Evolutionary conservation across 2,888 invertebrate species (phyloP), one percentile per base, ranked within the genome.

Genomic region (Thereva nobilitata): DNA sequence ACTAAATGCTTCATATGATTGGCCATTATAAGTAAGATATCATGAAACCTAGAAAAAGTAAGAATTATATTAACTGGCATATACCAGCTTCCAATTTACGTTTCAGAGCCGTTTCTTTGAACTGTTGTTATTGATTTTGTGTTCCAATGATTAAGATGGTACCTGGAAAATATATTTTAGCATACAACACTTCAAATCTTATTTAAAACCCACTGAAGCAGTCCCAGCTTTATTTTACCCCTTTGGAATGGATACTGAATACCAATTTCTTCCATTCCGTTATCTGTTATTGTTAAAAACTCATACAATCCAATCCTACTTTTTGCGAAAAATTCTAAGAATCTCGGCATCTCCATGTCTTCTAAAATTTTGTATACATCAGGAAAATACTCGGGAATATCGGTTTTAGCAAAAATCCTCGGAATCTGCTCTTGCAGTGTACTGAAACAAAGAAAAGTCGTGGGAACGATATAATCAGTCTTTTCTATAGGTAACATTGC

Each of bases 371-470:
- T 38, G 47, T 74, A 72, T 1, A 81, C 71, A 55, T 81, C 80
- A 67, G 77, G 81, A 71, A 80, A 80, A 70, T 80, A 81, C 67
- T 79, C 79, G 0, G 80, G 80, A 5, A 78, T 78, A 23, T 79
- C 77, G 7, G 75, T 70, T 61, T 78, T 79, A 0, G 79, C 70
- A 38, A 80, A 80, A 40, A 80, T 75, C 41, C 79, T 75, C 6
- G 80, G 80, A 66, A 80, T 78, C 67, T 76, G 74, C 72, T 80
- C 79, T 8, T 75, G 72, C 34, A 80, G 70, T 6, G 74, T 74
- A 64, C 70, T 77, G 64, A 80, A 81, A 4, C 71, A 54, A 3
- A 79, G 71, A 53, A 75, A 80, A n/a, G 72, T 70, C 0, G 74
- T 68, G 0, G 81, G 81, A 23, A 79, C 76, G 23, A 72, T 4